phyloP scores from a whole-genome alignment of 2,113 vertebrate genomes.

The Cyanoderma ruficeps region DNA sequence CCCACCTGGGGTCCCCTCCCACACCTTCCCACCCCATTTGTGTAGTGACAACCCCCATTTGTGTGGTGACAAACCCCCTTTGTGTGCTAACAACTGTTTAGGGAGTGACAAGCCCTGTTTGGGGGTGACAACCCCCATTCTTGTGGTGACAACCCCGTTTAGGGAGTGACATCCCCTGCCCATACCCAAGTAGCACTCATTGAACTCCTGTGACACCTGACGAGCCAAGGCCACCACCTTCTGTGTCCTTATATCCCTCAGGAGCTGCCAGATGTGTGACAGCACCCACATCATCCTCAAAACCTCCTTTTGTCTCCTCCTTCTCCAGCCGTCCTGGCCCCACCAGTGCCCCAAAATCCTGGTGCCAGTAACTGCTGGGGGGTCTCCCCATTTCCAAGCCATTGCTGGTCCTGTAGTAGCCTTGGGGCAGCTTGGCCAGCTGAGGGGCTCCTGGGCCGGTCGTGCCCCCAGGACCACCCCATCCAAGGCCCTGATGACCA shows the following conservation, averaged over 20 bases:
- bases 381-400: neutral
- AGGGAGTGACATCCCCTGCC: neutral
- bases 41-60: neutral
- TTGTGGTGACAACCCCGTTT: accelerated
- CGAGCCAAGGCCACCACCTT: neutral
- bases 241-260: neutral
- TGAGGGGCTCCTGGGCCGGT: conserved; percentile 9
- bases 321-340: conserved; percentile 18
- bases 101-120: neutral
- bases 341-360: conserved; percentile 62
- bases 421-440: conserved; percentile 73
- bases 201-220: conserved; percentile 72
- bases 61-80: neutral
- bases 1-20: neutral
- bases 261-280: neutral
- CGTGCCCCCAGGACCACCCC: conserved; percentile 75
- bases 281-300: conserved; percentile 59
- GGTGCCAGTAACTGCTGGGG: conserved; percentile 74
- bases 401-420: conserved; percentile 64
- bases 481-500: conserved; percentile 85
- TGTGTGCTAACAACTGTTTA: neutral
- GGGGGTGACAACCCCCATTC: neutral
- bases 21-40: neutral
- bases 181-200: conserved; percentile 77
- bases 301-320: conserved; percentile 47